Base-by-base conservation (phyloP, 2,888 invertebrate genomes). In the Harpagoxenus sublaevis region DNA sequence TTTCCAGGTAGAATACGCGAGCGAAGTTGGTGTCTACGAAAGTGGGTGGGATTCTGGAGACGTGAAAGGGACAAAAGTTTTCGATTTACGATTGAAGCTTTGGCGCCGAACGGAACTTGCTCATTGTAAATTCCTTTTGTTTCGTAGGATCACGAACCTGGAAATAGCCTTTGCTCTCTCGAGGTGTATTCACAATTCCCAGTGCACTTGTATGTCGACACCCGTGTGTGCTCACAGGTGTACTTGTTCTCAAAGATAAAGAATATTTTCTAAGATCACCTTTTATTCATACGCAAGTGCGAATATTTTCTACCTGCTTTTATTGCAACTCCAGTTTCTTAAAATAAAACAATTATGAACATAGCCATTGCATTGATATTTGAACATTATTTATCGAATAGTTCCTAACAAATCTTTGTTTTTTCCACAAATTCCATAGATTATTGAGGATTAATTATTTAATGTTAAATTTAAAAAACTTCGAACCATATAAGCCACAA, bases 51-150 rank as follows among this genome's bases (percentile, higher is more conserved):
- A 68, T 68, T 51, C 60, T 39, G 23, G 60, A 70, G 35, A 53
- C 8, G 68, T 68, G 53, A 55, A 28, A 71, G 48, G 71, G 71
- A 71, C 51, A 9, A 60, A 81, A 81, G 79, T 81, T 81, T 81
- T 81, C 79, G 73, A 81, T 81, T 81, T 73, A 81, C 79, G 60
- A 81, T 81, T 81, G 60, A 60, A 79, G 79, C 79, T 81, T 73
- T 73, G 79, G 79, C 60, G 8, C 28, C 57, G 73, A 51, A 73
- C 73, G 53, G 68, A 78, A 70, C 78, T 78, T 62, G 73, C 73
- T 81, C 79, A 73, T 81, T 73, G 73, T 81, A 73, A 48, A 81
- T 81, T 81, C 73, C 73, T 81, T 81, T 81, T 81, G 79, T 81
- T 81, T 81, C 35, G 73, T 81, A 35, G 28, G 31, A 60, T 73